A percentile compares a stretch with the other conserved stretches of the same genome.
These are phyloP conservation scores for Egretta garzetta DNA, from an alignment of 2,113 vertebrate species.

Conservation along the genomic window DNA sequence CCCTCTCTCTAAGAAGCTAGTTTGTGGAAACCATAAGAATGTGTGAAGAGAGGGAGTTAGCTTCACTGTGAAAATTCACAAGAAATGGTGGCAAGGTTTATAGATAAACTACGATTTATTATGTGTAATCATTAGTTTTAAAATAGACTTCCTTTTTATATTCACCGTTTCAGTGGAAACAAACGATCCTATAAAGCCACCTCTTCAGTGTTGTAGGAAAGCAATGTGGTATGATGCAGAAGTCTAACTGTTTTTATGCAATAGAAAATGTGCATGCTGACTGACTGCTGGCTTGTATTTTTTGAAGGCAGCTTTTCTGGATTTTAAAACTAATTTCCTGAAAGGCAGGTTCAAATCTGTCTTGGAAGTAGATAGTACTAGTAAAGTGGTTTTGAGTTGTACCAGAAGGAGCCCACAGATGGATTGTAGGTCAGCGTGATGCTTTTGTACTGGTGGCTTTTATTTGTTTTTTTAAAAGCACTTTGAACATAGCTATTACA, in stretches of 20 bases:
- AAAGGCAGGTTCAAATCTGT: not conserved
- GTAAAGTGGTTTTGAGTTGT: not conserved
- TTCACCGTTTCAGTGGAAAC: not conserved
- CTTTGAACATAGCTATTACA: not conserved
- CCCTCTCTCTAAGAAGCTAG: not conserved
- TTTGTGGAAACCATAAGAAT: not conserved
- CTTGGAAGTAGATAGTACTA: not conserved
- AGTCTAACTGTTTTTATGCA: not conserved
- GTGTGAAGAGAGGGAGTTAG: not conserved
- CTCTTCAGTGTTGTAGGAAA: not conserved
- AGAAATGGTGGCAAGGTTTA: not conserved
- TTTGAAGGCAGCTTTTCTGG: not conserved
- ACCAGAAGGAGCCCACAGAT: not conserved
- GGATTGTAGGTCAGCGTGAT: not conserved
- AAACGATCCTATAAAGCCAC: not conserved
- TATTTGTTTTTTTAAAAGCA: not conserved
- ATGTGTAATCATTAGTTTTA: not conserved
- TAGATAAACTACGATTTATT: not conserved
- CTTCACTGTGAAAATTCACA: not conserved
- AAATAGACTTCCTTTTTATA: not conserved
- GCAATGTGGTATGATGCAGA: not conserved
- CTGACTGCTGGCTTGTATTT: not conserved
- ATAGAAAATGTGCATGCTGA: not conserved
- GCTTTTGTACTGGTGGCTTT: not conserved
- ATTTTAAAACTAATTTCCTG: conserved; percentile 18